Conservation (phyloP, 1,140 invertebrate genomes). For the Drosophila tsacasi region DNA sequence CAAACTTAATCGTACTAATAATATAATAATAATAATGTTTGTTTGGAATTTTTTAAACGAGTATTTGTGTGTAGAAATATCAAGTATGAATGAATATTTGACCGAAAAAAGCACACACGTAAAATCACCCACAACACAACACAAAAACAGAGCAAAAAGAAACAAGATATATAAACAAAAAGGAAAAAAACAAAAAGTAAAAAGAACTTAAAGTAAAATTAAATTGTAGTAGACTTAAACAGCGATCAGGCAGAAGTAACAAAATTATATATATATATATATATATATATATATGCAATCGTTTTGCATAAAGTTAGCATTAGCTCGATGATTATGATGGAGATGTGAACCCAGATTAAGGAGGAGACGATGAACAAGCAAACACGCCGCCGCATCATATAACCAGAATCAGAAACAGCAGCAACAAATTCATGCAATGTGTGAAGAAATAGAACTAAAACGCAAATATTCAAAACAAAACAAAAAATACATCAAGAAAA, state of each 20-base stretch:
- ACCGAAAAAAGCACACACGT: constrained; percentile 35
- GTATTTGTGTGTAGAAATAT: constrained; percentile 77
- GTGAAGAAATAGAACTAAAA: constrained; percentile 54
- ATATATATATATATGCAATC: constrained; percentile 55
- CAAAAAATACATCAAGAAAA: constrained; percentile 35
- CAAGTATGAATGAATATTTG: constrained; percentile 73
- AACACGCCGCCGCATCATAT: constrained; percentile 30
- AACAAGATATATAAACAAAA: constrained; percentile 22
- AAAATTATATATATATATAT: constrained; percentile 16
- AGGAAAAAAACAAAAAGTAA: background rate
- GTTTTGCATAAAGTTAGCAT: constrained; percentile 69
- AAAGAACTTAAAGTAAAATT: constrained; percentile 26
- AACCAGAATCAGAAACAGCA: constrained; percentile 8
- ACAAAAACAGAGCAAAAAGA: constrained; percentile 29
- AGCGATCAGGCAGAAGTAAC: constrained; percentile 45
- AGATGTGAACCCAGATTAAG: constrained; percentile 38
- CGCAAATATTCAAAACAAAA: constrained; percentile 38
- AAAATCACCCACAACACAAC: constrained; percentile 25
- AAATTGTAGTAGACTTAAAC: constrained; percentile 32
- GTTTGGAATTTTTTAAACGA: constrained; percentile 78
- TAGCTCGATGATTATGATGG: constrained; percentile 30
- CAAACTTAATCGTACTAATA: constrained; percentile 70
- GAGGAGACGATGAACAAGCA: constrained; percentile 47
- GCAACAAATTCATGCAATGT: constrained; percentile 52
- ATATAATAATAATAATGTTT: constrained; percentile 69